Percentiles rank a stretch among this genome's conserved stretches.
Conservation (phyloP, 2,113 vertebrate genomes). For the Lepisosteus osseus region DNA sequence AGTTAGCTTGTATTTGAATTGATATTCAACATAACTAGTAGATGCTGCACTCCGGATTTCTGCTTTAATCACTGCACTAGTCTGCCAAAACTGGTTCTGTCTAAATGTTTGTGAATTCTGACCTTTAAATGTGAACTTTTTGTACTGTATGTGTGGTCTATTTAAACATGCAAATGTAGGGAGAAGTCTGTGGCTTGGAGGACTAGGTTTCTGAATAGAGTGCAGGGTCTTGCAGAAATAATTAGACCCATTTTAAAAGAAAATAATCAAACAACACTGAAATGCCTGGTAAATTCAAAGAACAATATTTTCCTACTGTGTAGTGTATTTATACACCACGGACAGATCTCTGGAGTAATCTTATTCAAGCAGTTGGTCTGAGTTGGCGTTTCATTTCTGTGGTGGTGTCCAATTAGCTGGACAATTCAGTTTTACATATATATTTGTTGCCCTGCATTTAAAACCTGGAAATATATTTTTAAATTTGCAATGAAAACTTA, state of each 20-base stretch:
- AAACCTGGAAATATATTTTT: too few species aligned
- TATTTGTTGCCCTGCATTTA: too few species aligned
- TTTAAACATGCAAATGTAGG: slow-evolving; percentile 29
- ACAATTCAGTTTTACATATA: slow-evolving; percentile 8
- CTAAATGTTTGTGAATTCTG: slow-evolving; percentile 26
- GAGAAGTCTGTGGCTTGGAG: slow-evolving; percentile 7
- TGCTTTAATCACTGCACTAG: slow-evolving; percentile 25
- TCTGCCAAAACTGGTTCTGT: slow-evolving; percentile 29
- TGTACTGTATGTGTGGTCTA: slow-evolving; percentile 36
- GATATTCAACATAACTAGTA: neutral
- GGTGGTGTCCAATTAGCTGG: neutral
- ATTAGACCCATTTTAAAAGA: slow-evolving; percentile 46
- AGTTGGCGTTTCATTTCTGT: neutral
- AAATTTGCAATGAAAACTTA: too few species aligned
- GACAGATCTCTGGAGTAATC: slow-evolving; percentile 26
- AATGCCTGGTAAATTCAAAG: slow-evolving; percentile 40
- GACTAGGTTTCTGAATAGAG: slow-evolving; percentile 17
- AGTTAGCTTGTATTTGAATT: too few species aligned
- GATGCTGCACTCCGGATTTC: slow-evolving; percentile 11
- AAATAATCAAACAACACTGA: slow-evolving; percentile 52
- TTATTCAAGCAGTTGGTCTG: neutral
- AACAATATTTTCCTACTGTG: slow-evolving; percentile 55
- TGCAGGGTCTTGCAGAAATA: slow-evolving; percentile 32
- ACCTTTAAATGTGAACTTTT: slow-evolving; percentile 21
- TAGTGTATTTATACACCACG: slow-evolving; percentile 40